Base-by-base conservation (phyloP, 2,888 invertebrate species). In the Stegophylla sp. region DNA sequence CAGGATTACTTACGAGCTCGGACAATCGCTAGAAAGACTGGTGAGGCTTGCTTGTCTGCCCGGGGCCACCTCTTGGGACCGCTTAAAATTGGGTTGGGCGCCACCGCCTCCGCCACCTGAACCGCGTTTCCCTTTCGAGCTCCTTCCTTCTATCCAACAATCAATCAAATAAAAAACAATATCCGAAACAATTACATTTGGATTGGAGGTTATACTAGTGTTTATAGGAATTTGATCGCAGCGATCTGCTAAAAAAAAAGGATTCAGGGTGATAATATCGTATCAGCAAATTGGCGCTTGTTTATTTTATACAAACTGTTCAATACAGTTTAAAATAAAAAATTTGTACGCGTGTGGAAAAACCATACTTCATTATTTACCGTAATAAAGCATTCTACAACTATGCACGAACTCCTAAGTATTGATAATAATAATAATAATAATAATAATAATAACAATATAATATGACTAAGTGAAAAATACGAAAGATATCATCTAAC, bases 41-140 rank as follows among this genome's bases (percentile, higher is more conserved):
- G 79, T 79, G 69, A 79, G 79, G 61, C 79, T 79, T 71, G 79
- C 79, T 79, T 79, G 79, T 79, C 79, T 79, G 79, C 79, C 79
- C 79, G 79, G 79, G 69, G 79, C 79, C 69, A 79, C 79, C 79
- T 79, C 79, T 79, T 79, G 79, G 79, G 79, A 79, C 79, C 79
- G 79, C 79, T 79, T 79, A 79, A 79, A 79, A 79, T 79, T 79
- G 61, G 79, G 79, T 79, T 79, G 79, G 79, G 79, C 61, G 79
- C 79, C 79, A 79, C 79, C 79, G 79, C 79, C 79, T 79, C 79
- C 79, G 61, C 79, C 45, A 79, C 79, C 79, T 79, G 79, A 79
- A 79, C 71, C 71, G 69, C 79, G 79, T 79, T 79, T 79, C 71
- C 79, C 79, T 79, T 79, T 79, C 79, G 79, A 79, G 71, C 79